These are phyloP conservation scores for Rhyacophila evoluta DNA, from an alignment of 2,888 invertebrate species.

Conservation along the genomic window DNA sequence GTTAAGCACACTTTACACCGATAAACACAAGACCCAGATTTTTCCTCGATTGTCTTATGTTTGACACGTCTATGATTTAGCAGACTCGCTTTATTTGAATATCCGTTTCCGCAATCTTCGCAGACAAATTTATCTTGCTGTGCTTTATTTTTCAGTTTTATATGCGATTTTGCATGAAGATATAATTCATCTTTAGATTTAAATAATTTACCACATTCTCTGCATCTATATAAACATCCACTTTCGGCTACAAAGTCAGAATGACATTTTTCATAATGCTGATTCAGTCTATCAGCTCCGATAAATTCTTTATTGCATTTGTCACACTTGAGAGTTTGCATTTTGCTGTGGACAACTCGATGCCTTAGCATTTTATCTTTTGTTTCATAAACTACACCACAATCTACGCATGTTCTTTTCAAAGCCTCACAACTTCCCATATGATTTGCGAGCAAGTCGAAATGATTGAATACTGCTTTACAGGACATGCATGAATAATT, in stretches of 20 bases:
- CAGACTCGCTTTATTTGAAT: constrained; percentile 34
- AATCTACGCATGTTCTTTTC: constrained; percentile 62
- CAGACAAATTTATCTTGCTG: constrained; percentile 48
- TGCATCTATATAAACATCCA: constrained; percentile 63
- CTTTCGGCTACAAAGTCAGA: constrained; percentile 60
- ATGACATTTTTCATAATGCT: constrained; percentile 62
- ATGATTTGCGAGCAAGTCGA: constrained; percentile 63
- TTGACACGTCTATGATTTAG: constrained; percentile 40
- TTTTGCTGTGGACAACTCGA: constrained; percentile 58
- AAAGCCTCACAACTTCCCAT: constrained; percentile 63
- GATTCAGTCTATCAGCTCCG: constrained; percentile 59
- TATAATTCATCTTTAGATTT: constrained; percentile 63
- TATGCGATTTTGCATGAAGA: constrained; percentile 63
- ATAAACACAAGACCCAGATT: constrained; percentile 33
- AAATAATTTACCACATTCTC: constrained; percentile 63
- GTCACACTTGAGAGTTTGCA: constrained; percentile 58
- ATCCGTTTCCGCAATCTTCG: constrained; percentile 44
- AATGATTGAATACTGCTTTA: constrained; percentile 60
- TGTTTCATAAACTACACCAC: constrained; percentile 63
- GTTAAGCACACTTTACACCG: constrained; percentile 73
- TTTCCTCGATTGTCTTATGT: constrained; percentile 25
- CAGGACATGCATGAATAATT: constrained; percentile 63
- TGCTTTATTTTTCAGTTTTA: constrained; percentile 62
- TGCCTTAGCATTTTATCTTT: constrained; percentile 64
- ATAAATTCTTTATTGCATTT: constrained; percentile 61